phyloP scores from a whole-genome alignment of 1,140 invertebrate genomes.

The Dysdera silvatica region DNA sequence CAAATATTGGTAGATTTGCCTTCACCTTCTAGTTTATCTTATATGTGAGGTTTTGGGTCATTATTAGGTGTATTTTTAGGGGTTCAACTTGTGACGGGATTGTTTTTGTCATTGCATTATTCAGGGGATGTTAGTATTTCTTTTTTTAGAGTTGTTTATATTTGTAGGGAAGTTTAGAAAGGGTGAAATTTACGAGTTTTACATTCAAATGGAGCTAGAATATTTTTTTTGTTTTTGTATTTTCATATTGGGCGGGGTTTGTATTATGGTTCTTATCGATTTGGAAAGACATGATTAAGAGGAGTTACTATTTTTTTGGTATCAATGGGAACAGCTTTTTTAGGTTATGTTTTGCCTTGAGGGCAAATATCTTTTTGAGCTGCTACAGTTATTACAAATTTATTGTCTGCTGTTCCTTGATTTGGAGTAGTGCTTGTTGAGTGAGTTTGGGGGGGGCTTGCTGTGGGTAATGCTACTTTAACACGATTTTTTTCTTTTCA shows the following conservation, averaged over 20 bases:
- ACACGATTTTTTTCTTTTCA: constrained; percentile 62
- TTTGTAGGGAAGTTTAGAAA: constrained; percentile 39
- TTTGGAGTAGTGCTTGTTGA: constrained; percentile 52
- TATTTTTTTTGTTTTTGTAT: constrained; percentile 43
- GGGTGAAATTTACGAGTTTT: constrained; percentile 51
- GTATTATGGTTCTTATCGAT: constrained; percentile 36
- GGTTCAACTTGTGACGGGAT: constrained; percentile 53
- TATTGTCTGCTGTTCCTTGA: constrained; percentile 59
- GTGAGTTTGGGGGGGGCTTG: constrained; percentile 61
- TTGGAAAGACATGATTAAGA: not conserved
- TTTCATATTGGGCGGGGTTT: constrained; percentile 39
- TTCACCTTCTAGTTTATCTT: not conserved
- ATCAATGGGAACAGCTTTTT: constrained; percentile 56
- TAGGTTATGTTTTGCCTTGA: constrained; percentile 61
- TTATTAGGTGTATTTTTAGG: constrained; percentile 40
- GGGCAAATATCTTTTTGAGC: constrained; percentile 65
- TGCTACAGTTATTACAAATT: constrained; percentile 61
- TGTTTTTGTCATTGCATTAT: constrained; percentile 56
- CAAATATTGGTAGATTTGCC: not conserved
- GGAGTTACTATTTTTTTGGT: constrained; percentile 54
- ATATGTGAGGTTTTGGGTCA: constrained; percentile 9
- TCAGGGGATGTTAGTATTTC: constrained; percentile 49
- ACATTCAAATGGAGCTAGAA: constrained; percentile 48
- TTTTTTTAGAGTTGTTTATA: constrained; percentile 49
- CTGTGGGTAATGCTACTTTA: constrained; percentile 57